Base-by-base conservation (phyloP, 1,140 invertebrate species). In the Cardiocondyla obscurior region DNA sequence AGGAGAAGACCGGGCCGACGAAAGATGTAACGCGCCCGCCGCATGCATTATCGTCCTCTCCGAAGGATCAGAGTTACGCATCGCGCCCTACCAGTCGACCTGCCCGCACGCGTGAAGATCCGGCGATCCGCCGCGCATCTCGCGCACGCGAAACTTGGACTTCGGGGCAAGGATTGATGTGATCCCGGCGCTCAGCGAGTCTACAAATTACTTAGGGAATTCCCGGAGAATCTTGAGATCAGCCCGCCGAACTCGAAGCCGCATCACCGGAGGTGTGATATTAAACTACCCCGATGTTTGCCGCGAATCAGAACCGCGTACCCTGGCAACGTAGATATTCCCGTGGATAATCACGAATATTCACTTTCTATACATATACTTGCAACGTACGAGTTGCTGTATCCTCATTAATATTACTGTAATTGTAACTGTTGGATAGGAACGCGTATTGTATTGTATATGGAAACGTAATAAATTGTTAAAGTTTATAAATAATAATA, bases 11-110 rank as follows among this genome's bases (percentile, higher is more conserved):
- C 14, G 39, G 44, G 64, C 19, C 25, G 73, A 82, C 64, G 74
- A 79, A 77, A 79, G 74, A 67, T 12, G 46, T 39, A n/a, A 49
- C 58, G 58, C 46, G 83, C 39, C 30, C 70, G 57, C 42, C 70
- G 79, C 51, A 86, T 83, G 44, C 72, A 86, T 87, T 87, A 86
- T 44, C 10, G 69, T 28, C n/a, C 12, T 4, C 7, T n/a, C n/a
- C n/a, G n/a, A n/a, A n/a, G n/a, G n/a, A n/a, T 39, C 16, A 8
- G 33, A 67, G n/a, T 79, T 67, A 69, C 39, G 8, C 33, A 46
- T 42, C 22, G 44, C 33, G 42, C 5, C 46, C n/a, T 12, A 0
- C 12, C 42, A 22, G 28, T n/a, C 33, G 10, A n/a, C 49, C 42
- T 16, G 22, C 55, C 33, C 46, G 6, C 33, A 19, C 10, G 62